A percentile compares a stretch with the other conserved stretches of the same genome.
phyloP scores from a whole-genome alignment of 2,113 vertebrate species.

The Larimichthys crocea region DNA sequence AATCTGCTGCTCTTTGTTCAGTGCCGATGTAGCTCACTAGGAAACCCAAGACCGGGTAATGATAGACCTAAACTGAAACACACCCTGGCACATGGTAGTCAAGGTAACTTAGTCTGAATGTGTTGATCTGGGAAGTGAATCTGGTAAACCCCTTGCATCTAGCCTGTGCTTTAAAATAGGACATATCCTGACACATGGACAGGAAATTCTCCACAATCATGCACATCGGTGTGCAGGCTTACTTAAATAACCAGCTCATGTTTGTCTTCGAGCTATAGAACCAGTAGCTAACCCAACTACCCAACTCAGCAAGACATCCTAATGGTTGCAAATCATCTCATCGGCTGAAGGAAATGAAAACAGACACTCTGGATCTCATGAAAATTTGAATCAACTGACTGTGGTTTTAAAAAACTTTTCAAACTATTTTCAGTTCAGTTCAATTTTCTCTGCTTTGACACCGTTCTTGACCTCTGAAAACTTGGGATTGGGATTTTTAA shows the following conservation, averaged over 20 bases:
- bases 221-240: background rate
- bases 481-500: no score
- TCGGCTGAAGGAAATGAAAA: background rate
- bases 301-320: background rate
- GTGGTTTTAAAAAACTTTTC: background rate
- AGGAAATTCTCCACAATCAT: background rate
- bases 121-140: no score
- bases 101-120: background rate
- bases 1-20: background rate
- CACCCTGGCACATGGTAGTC: no score
- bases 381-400: background rate
- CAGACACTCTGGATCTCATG: background rate
- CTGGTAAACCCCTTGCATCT: no score
- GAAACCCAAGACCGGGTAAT: background rate
- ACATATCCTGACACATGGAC: background rate
- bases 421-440: background rate
- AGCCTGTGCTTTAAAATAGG: background rate
- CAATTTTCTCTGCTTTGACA: background rate
- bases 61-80: no score
- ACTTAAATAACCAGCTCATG: background rate
- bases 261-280: background rate
- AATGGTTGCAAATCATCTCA: background rate
- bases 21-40: background rate
- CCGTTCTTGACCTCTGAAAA: no score
- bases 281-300: background rate